Percentiles rank a stretch among this genome's conserved stretches.
Conservation (phyloP, 2,797 vertebrate genomes). For the Simalia tracyae region DNA sequence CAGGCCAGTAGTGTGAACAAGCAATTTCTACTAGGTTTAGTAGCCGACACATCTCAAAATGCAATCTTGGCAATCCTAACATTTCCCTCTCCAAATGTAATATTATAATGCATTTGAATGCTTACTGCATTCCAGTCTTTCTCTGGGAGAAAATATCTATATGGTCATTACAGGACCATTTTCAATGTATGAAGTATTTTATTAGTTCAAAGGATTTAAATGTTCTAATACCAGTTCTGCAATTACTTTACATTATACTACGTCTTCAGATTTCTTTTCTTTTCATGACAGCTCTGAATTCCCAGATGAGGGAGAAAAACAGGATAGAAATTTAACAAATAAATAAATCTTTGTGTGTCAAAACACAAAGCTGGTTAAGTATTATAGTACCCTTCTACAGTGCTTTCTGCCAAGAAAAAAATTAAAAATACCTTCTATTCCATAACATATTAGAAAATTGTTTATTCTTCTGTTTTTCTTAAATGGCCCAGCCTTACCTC, state of each 20-base stretch:
- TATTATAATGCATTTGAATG: slow-evolving; percentile 5
- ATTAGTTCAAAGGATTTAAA: neutral
- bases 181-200: neutral
- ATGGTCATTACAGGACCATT: neutral
- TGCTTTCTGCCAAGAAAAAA: slow-evolving; percentile 6
- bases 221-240: neutral
- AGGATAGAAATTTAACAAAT: neutral
- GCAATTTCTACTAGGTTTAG: neutral
- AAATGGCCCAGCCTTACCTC: neutral
- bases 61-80: neutral
- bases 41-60: neutral
- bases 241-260: neutral
- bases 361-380: neutral
- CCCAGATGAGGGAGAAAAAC: neutral
- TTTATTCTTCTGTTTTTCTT: neutral
- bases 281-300: neutral
- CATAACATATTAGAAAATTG: slow-evolving; percentile 1
- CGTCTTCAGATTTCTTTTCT: neutral
- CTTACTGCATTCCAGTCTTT: neutral
- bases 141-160: neutral
- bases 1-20: neutral
- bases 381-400: neutral
- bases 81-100: slow-evolving; percentile 17
- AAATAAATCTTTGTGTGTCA: neutral
- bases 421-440: neutral